Base-by-base conservation (phyloP, 2,888 invertebrate species). In the Calephelis perditalis region DNA sequence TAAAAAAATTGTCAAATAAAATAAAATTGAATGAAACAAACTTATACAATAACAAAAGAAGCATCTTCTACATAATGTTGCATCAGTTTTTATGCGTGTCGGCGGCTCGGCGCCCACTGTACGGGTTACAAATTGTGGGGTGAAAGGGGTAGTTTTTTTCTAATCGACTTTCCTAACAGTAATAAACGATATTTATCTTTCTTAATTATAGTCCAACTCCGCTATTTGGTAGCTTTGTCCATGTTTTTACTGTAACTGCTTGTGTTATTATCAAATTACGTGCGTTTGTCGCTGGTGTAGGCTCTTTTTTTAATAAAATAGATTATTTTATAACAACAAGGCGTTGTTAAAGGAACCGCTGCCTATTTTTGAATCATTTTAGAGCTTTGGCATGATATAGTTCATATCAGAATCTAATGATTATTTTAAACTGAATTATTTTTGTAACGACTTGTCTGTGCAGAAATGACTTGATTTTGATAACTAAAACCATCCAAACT, bases 131-230 rank as follows among this genome's bases (percentile, higher is more conserved):
- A 90, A 90, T 90, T 90, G 88, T 89, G 87, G 90, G 89, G 86
- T 84, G 86, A 89, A 90, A 88, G 89, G 90, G 90, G 89, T 88
- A 87, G 85, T 86, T 90, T 90, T n/a, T 89, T 90, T 87, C 81
- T 87, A 89, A 88, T 89, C 89, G 88, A 89, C 90, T 90, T 89
- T 86, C 79, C 84, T 89, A 87, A 87, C 87, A 81, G 90, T 90
- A 90, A 90, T 90, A 90, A 90, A 90, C 86, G 86, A 89, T 90
- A 90, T 90, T 90, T 90, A 90, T 90, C 90, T 90, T 90, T 86
- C 85, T 89, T 90, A 90, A 90, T 90, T 90, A 90, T 86, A 85
- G 84, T 81, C 81, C 81, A 79, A 81, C 82, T 87, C 77, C 76
- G 79, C 79, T 80, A 75, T 83, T 86, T 86, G 82, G 86, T 86